phyloP scores from a whole-genome alignment of 2,797 vertebrate genomes.

The Rhodeus uyekii region DNA sequence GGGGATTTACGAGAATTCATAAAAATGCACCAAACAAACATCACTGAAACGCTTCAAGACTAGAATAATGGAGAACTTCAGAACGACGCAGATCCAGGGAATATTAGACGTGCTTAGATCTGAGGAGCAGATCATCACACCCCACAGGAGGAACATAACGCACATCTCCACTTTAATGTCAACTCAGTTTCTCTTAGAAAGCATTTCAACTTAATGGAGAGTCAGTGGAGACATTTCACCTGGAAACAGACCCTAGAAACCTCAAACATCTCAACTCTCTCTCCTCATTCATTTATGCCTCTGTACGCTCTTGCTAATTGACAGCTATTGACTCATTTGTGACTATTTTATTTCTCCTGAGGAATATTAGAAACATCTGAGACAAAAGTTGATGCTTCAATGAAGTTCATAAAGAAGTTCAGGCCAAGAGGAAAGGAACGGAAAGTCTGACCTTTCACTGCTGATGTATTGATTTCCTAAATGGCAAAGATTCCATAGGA shows the following conservation, averaged over 20 bases:
- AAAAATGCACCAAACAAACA: not conserved
- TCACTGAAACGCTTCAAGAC: not conserved
- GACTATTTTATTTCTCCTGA: not conserved
- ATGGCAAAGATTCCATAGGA: conserved; percentile 26
- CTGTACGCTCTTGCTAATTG: not conserved
- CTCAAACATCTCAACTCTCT: not conserved
- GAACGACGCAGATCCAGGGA: not conserved
- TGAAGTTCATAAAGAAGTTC: not conserved
- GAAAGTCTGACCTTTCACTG: not conserved
- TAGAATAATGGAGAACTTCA: not conserved
- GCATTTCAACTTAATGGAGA: not conserved
- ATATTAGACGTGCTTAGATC: not conserved
- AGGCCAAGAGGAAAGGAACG: not conserved
- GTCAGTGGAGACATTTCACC: not conserved
- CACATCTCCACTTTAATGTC: not conserved
- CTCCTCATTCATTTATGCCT: not conserved
- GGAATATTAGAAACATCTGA: not conserved
- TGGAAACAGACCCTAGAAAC: not conserved
- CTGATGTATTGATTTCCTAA: conserved; percentile 30
- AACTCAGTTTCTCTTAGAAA: not conserved
- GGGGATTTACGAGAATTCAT: not conserved
- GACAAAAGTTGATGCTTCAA: not conserved
- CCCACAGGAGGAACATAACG: not conserved
- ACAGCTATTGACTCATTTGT: not conserved
- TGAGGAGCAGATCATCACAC: conserved; percentile 12